Evolutionary conservation across 2,797 vertebrate species (phyloP), one percentile per base, ranked within the genome.

Genomic region (Saxicola maurus): DNA sequence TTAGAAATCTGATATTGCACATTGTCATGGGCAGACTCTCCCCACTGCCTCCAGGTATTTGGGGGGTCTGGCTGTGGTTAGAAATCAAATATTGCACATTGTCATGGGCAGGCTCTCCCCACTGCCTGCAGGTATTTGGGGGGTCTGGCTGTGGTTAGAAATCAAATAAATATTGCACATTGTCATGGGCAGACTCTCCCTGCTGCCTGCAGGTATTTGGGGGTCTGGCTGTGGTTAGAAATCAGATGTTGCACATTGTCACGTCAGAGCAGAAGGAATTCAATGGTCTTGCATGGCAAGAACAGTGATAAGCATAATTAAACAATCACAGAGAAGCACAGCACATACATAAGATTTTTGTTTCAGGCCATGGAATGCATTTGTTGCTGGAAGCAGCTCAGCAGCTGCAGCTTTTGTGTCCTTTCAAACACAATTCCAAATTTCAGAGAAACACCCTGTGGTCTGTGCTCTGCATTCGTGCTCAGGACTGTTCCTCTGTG

Each of bases 341-440:
- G 42, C 42, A 43, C 42, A 21, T 21, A 43, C 20, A 52, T 37
- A 77, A 78, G 85, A 55, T 77, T 78, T 78, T 81, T 53, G 20
- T 80, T 82, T 82, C 75, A 33, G 78, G 46, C 88, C 55, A 6
- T 1, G 3, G 59, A 48, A 62, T 79, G 25, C 38, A 40, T 92
- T 90, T 82, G 69, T 73, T 74, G 74, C 82, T 82, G 80, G 86
- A 74, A 88, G 61, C 88, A 81, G 91, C 86, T 83, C 81, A 62
- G 80, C 78, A 69, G 30, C 40, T 14, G 69, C 74, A 23, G 79
- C 65, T 84, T 80, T 60, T 73, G 17, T 80, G 59, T 80, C 61
- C 64, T 85, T 87, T 82, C 71, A 46, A 61, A 69, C 16, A 21
- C n/a, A 45, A 64, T 57, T 30, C 23, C 9, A 0, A 5, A n/a